These are phyloP conservation scores for Sminthurides aquaticus DNA, from an alignment of 2,888 invertebrate species.

Conservation along the genomic window DNA sequence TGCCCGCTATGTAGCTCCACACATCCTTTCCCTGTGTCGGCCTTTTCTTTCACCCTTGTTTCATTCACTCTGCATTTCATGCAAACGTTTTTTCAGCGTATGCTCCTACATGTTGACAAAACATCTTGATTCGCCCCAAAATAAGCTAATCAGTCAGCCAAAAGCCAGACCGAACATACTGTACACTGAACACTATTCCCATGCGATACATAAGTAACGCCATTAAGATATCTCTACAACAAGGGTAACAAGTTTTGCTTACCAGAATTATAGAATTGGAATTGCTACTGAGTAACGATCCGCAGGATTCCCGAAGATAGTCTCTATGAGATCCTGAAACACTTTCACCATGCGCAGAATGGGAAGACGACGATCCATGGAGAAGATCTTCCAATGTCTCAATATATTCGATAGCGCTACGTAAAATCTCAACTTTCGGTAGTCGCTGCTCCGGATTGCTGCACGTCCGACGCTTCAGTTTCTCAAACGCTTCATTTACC, in stretches of 20 bases:
- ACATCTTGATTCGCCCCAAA: no score
- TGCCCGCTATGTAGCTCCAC: no score
- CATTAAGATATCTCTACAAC: no score
- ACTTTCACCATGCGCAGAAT: conserved; percentile 2
- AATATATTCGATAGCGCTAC: conserved; percentile 97
- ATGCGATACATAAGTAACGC: no score
- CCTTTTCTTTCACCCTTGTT: no score
- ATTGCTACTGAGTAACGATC: conserved; percentile 30
- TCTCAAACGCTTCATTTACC: conserved; percentile 98
- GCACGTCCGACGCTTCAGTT: conserved; percentile 82
- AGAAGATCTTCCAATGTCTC: conserved; percentile 79
- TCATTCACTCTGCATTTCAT: no score
- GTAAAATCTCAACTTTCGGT: conserved; percentile 93
- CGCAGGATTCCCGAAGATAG: conserved; percentile 34
- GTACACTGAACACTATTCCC: no score
- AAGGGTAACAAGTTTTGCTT: conserved; percentile 12
- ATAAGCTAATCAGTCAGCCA: no score
- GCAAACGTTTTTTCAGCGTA: no score
- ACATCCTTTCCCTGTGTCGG: no score
- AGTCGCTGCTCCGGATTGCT: conserved; percentile 91
- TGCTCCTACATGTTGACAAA: no score
- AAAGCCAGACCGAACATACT: no score
- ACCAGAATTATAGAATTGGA: conserved; percentile 37
- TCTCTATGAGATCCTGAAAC: conserved; percentile 30
- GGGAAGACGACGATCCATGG: conserved; percentile 50